Base-by-base conservation (phyloP, 2,113 vertebrate species). In the Hemibagrus wyckioides region DNA sequence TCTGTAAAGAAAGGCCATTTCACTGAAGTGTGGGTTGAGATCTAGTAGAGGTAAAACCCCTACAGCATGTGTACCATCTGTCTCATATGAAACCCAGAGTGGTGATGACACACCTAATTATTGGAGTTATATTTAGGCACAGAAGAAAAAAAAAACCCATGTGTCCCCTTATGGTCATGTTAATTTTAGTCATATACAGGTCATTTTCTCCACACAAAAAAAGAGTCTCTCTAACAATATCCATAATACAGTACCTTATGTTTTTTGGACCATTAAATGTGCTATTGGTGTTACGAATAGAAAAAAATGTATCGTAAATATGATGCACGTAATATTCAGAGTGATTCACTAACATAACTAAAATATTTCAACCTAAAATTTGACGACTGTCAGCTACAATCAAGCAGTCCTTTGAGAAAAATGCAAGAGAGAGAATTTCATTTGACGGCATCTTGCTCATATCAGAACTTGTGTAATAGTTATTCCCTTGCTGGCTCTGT, bases 161-260 rank as follows among this genome's bases (percentile, higher is more conserved):
- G 88, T 86, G 89, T 91, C 85, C 90, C 54, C 48, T 80, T 82
- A 89, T 75, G 90, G 88, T 88, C 57, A 48, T 80, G 88, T 90
- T 91, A 88, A 92, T 91, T 89, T 88, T 82, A 75, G 59, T 80
- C 75, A 91, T 52, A 77, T 50, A 19, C 48, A 85, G 57, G 69
- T 86, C 80, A 89, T 89, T 86, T 39, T 87, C 71, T 88, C 85
- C 86, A 28, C 56, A 30, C 57, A 87, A 44, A 84, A 75, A 73
- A 48, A 61, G 50, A 54, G 14, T 8, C 17, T 82, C 69, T 83
- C n/a, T 57, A 8, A 71, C 65, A 85, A 48, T 50, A n/a, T 85
- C n/a, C 2, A 50, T 15, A n/a, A 48, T 48, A 19, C 5, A 84
- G 44, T 13, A 10, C 41, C 8, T 54, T 52, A 30, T 30, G 28